Conservation (phyloP, 2,888 invertebrate species). For the Epiblema foenella region DNA sequence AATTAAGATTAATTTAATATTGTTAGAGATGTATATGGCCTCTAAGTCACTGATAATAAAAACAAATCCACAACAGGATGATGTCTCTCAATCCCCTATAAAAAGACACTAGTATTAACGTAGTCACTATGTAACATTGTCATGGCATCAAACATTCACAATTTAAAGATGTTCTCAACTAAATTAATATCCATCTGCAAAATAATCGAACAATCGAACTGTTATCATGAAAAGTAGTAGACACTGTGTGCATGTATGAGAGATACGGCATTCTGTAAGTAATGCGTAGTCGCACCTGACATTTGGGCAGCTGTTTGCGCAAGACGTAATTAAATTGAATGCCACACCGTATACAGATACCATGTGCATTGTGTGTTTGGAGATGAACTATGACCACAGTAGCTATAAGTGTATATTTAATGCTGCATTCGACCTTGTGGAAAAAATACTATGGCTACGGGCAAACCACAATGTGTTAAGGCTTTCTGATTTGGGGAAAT, state of each 20-base stretch:
- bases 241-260: not conserved
- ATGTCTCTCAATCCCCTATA: too few species aligned
- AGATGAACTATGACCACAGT: slow-evolving; percentile 29
- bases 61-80: too few species aligned
- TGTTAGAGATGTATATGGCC: too few species aligned
- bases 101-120: too few species aligned
- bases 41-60: too few species aligned
- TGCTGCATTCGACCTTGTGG: slow-evolving; percentile 6
- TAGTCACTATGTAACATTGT: too few species aligned
- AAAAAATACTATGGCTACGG: not conserved
- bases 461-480: not conserved
- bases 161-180: slow-evolving; percentile 12
- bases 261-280: slow-evolving; percentile 4
- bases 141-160: slow-evolving; percentile 15
- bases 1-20: too few species aligned
- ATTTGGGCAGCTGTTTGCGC: slow-evolving; percentile 31
- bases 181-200: slow-evolving; percentile 25
- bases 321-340: slow-evolving; percentile 31
- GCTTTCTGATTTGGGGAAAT: not conserved
- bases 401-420: not conserved
- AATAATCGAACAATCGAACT: slow-evolving; percentile 17
- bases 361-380: slow-evolving; percentile 25
- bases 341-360: slow-evolving; percentile 23
- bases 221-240: not conserved
- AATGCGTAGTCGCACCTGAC: slow-evolving; percentile 12